Evolutionary conservation across 2,797 vertebrate genomes (phyloP).

Genomic region (Picus viridis): DNA sequence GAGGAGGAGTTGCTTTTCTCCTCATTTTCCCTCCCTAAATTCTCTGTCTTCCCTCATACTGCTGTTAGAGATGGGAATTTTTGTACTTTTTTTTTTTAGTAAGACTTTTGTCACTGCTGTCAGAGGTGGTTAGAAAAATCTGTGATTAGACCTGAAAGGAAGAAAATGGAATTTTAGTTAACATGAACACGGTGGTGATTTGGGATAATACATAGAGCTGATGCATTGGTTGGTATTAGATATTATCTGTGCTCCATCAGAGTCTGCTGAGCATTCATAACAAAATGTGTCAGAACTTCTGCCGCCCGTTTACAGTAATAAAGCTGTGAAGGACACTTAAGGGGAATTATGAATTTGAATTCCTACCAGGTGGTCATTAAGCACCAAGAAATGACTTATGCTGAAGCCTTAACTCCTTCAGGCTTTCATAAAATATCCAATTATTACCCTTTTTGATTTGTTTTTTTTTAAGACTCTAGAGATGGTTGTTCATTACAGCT

Average conservation of each 20-base stretch:
- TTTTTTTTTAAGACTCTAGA: background rate
- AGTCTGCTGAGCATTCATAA: background rate
- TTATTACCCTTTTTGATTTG: background rate
- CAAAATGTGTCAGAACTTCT: background rate
- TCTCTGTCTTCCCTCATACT: background rate
- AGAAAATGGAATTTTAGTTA: background rate
- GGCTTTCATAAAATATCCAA: background rate
- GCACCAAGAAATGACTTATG: background rate
- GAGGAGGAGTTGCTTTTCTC: background rate
- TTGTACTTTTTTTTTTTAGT: background rate
- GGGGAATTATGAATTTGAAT: background rate
- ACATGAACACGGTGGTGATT: background rate
- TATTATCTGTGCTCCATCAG: background rate
- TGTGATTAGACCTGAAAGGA: background rate
- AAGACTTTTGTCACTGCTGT: background rate
- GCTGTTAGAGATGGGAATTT: background rate
- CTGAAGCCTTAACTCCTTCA: background rate
- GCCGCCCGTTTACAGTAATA: background rate
- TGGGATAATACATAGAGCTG: background rate
- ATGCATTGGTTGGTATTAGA: background rate
- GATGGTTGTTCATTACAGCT: background rate
- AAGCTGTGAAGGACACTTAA: background rate
- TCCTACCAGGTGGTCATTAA: constrained; percentile 26
- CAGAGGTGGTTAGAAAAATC: background rate
- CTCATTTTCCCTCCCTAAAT: background rate